phyloP scores from a whole-genome alignment of 35 echinoderm and acorn worm species.

The Ophioderma brevispina region DNA sequence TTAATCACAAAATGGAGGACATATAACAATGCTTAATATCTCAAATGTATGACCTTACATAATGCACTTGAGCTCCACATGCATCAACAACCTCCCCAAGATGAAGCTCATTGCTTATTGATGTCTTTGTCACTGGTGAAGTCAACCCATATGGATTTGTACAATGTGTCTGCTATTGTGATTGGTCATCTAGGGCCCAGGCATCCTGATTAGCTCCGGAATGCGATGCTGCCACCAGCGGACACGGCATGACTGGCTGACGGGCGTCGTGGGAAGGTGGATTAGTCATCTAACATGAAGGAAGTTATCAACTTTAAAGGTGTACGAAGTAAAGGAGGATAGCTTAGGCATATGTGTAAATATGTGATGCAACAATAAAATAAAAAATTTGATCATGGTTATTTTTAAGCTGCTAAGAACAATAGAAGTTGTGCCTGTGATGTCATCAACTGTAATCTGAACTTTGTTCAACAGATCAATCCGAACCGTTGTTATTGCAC shows the following conservation, averaged over 20 bases:
- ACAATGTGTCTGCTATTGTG: conserved; percentile 27
- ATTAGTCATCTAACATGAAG: conserved; percentile 10
- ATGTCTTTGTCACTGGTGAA: conserved; percentile 60
- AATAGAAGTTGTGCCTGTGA: too few species aligned
- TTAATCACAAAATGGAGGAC: too few species aligned
- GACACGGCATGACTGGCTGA: conserved; percentile 49
- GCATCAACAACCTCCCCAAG: conserved; percentile 62
- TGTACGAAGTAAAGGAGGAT: not conserved
- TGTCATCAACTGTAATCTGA: too few species aligned
- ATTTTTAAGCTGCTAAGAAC: too few species aligned
- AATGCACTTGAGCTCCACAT: conserved; percentile 52
- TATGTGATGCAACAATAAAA: too few species aligned
- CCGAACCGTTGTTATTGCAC: too few species aligned
- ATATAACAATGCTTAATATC: not conserved
- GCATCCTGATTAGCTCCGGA: conserved; percentile 33
- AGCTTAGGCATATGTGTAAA: too few species aligned
- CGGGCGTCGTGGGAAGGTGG: conserved; percentile 54
- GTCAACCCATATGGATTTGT: conserved; percentile 77
- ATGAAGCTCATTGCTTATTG: conserved; percentile 60
- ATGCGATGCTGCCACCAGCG: conserved; percentile 79
- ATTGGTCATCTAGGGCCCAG: conserved; percentile 90
- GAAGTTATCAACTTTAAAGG: not conserved
- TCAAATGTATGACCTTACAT: conserved; percentile 70
- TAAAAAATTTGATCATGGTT: not conserved
- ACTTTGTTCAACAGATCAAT: too few species aligned